Base-by-base conservation (phyloP, 2,113 vertebrate genomes). In the Donacobius atricapilla region DNA sequence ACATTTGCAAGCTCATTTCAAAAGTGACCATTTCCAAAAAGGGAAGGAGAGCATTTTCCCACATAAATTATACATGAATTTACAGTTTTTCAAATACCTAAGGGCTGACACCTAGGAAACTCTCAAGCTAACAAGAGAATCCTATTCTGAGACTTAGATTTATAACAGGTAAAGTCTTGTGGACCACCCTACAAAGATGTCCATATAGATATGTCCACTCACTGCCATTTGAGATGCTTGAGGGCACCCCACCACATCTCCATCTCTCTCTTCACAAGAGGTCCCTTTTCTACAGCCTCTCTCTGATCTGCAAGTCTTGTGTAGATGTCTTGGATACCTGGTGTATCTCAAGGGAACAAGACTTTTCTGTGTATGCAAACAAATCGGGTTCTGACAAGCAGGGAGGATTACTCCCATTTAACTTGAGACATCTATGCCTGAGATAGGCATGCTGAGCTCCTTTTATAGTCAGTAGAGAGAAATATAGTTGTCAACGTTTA, bases 401-500 rank as follows among this genome's bases (percentile, higher is more conserved):
- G 33, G 17, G 45, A 90, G 30, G 42, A 89, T 90, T 95, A 96
- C 72, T 66, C 42, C 60, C 64, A 77, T 81, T 47, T 92, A 81
- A 86, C 58, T 81, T 86, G 37, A 77, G 76, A 90, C 86, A 83
- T 93, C 69, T 50, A 47, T 86, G 68, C 20, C 76, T 87, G 42
- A 86, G 35, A 42, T 54, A 77, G 68, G 73, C 80, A 86, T n/a
- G 70, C 30, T 75, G 83, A 90, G 60, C 47, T 90, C 51, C 76
- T 89, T 93, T 96, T 87, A 90, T 70, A 92, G 76, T 50, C 86
- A 83, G 48, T 11, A 42, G 78, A 87, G 79, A 83, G 68, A 92
- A 92, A 93, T 90, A 89, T 3, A 91, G 53, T 37, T 83, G 82
- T 90, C 82, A 95, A 14, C 71, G 77, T 78, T 73, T 66, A 94